Conservation (phyloP, 2,113 vertebrate species). For the Chascanopsetta lugubris region DNA sequence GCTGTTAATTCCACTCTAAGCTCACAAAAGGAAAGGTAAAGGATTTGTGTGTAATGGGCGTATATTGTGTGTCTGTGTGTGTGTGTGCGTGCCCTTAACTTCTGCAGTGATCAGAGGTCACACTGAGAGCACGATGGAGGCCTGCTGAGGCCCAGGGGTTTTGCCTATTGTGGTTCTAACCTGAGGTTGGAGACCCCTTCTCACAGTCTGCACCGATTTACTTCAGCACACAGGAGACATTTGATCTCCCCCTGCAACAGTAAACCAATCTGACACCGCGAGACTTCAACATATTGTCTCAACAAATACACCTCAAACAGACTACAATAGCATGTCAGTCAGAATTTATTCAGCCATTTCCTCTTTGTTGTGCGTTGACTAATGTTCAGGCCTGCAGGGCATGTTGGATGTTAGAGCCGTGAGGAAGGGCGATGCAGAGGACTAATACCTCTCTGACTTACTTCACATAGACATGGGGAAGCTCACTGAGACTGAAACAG, state of each 20-base stretch:
- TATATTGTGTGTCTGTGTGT: conserved; percentile 18
- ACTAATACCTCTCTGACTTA: conserved; percentile 43
- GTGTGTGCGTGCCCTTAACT: conserved; percentile 33
- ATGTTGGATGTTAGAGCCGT: conserved; percentile 42
- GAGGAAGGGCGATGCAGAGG: conserved; percentile 34
- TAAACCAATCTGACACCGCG: conserved; percentile 62
- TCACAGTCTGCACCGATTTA: conserved; percentile 64
- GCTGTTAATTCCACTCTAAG: conserved; percentile 13
- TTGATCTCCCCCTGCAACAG: conserved; percentile 60
- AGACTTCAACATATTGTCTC: conserved; percentile 49
- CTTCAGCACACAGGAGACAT: conserved; percentile 57
- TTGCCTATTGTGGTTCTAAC: conserved; percentile 60
- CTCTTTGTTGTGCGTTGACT: conserved; percentile 55
- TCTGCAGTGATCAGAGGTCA: conserved; percentile 49
- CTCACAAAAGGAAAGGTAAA: conserved; percentile 7
- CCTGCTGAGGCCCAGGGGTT: conserved; percentile 57
- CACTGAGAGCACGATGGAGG: conserved; percentile 47
- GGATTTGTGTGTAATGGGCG: neutral
- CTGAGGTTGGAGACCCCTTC: conserved; percentile 50
- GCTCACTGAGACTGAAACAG: conserved; percentile 33
- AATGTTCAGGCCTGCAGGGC: conserved; percentile 56
- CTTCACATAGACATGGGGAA: conserved; percentile 21
- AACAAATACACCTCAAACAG: conserved; percentile 35
- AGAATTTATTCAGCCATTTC: conserved; percentile 50
- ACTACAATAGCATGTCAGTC: conserved; percentile 52